Conservation (phyloP, 92 coral and sea anemone species). For the Scolanthus callimorphus region DNA sequence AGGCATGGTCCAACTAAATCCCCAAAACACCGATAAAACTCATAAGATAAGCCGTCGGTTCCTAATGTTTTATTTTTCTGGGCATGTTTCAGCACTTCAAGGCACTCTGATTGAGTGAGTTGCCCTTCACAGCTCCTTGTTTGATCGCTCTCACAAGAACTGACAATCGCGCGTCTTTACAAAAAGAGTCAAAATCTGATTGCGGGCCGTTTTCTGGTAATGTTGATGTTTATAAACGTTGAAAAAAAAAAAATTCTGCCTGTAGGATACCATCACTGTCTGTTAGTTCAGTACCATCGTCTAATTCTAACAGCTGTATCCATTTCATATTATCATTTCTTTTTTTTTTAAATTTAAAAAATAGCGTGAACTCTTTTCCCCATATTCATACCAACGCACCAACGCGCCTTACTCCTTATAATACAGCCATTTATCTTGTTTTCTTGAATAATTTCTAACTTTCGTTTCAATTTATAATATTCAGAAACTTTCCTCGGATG, state of each 20-base stretch:
- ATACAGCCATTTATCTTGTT: constrained; percentile 14
- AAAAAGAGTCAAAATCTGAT: not conserved
- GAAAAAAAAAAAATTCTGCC: constrained; percentile 3
- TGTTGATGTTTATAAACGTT: constrained; percentile 6
- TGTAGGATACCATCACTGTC: constrained; percentile 1
- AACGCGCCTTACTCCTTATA: constrained; percentile 17
- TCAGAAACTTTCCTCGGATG: constrained; percentile 1
- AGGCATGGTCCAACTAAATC: not conserved
- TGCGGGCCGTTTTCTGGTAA: not conserved
- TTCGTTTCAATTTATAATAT: constrained; percentile 12
- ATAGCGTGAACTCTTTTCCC: constrained; percentile 5
- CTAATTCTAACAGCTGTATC: not conserved
- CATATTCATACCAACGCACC: constrained; percentile 28
- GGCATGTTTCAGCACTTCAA: constrained; percentile 5
- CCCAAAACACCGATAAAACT: constrained; percentile 24
- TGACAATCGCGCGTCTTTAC: not conserved
- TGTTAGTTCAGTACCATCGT: not conserved
- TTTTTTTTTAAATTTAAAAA: constrained; percentile 10
- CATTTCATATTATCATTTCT: not conserved
- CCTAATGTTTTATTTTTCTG: constrained; percentile 14
- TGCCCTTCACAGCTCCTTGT: constrained; percentile 18
- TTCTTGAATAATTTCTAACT: constrained; percentile 5
- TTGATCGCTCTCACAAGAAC: not conserved
- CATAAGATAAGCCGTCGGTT: constrained; percentile 17
- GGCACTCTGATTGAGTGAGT: constrained; percentile 11